Evolutionary conservation across 2,888 invertebrate species (phyloP).

Genomic region (Drosophila algonquin): DNA sequence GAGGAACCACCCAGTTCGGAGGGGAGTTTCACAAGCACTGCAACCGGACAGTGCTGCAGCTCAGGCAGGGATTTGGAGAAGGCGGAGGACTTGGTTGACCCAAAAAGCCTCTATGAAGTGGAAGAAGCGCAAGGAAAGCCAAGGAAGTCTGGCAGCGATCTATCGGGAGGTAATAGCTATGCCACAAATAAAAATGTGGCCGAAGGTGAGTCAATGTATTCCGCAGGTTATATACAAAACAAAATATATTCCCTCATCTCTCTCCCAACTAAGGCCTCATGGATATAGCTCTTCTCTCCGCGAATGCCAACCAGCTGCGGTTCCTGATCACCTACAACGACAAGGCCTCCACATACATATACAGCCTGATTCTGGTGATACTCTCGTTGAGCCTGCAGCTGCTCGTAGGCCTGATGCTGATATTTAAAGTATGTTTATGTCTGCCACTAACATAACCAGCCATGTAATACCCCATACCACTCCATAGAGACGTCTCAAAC

Average conservation of each 20-base stretch:
- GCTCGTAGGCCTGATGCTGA: conserved; percentile 86
- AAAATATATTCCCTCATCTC: background rate
- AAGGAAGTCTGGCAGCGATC: conserved; percentile 34
- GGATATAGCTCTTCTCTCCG: conserved; percentile 89
- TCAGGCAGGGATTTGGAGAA: background rate
- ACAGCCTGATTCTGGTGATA: conserved; percentile 86
- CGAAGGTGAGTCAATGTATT: conserved; percentile 71
- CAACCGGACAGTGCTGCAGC: conserved; percentile 51
- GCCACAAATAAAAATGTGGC: conserved; percentile 81
- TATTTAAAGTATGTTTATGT: conserved; percentile 85
- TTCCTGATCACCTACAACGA: conserved; percentile 87
- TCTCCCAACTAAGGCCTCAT: conserved; percentile 86
- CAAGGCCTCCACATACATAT: conserved; percentile 86
- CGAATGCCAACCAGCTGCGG: conserved; percentile 89
- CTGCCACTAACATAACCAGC: background rate
- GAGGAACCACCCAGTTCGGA: conserved; percentile 56
- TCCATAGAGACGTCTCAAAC: conserved; percentile 78
- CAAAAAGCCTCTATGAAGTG: background rate
- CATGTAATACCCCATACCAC: background rate
- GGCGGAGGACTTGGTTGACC: background rate
- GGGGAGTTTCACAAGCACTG: conserved; percentile 57
- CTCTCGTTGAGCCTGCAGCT: conserved; percentile 87
- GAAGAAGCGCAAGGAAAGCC: background rate
- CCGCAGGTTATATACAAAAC: background rate
- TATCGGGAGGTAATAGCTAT: conserved; percentile 64